Evolutionary conservation across 2,113 vertebrate genomes (phyloP).

Genomic region (Lonchura striata): DNA sequence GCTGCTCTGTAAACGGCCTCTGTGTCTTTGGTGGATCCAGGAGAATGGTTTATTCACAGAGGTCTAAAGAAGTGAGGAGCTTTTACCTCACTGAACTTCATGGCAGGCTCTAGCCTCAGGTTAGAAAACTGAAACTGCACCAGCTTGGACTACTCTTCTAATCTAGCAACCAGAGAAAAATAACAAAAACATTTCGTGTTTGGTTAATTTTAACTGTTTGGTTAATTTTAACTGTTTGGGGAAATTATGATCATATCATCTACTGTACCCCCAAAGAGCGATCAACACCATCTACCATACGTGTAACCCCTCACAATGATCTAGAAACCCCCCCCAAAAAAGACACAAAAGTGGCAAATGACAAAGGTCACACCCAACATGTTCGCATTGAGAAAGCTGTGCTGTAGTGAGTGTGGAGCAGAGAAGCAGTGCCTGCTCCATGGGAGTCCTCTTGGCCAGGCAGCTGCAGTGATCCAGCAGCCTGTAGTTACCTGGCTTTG

Average conservation of each 20-base stretch:
- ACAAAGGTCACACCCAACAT: not conserved
- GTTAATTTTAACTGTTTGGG: not conserved
- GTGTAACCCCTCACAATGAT: not conserved
- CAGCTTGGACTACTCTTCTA: not conserved
- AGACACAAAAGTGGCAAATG: not conserved
- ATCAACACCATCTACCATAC: not conserved
- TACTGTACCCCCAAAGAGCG: not conserved
- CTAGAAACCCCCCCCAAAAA: not conserved
- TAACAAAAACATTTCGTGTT: not conserved
- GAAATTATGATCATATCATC: not conserved
- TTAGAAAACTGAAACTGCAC: not conserved
- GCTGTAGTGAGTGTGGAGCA: not conserved
- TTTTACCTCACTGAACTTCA: not conserved
- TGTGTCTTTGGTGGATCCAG: not conserved
- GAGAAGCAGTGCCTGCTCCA: too few relatives aligned
- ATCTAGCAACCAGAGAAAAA: not conserved
- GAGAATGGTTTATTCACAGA: not conserved
- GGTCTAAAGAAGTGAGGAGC: not conserved
- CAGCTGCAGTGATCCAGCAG: too few relatives aligned
- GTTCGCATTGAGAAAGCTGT: not conserved
- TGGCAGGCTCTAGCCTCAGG: not conserved
- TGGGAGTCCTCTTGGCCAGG: too few relatives aligned
- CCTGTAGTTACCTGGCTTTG: too few relatives aligned
- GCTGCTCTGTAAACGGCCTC: not conserved
- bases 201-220: too few relatives aligned